phyloP scores from a whole-genome alignment of 2,797 vertebrate genomes.

The Rhinatrema bivittatum region DNA sequence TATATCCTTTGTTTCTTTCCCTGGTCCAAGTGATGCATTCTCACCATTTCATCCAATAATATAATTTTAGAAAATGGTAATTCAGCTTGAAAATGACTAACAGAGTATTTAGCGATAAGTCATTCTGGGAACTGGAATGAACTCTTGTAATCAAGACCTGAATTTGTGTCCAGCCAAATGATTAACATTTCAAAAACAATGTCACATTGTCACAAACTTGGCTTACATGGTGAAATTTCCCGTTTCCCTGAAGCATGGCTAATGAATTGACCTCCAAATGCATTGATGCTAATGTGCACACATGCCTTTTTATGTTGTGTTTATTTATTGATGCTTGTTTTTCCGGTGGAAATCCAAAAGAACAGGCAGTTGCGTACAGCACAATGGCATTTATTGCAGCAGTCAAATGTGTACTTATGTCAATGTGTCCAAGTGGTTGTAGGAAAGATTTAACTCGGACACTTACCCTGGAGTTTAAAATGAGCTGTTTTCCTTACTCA shows the following conservation, averaged over 20 bases:
- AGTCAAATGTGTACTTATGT: background rate
- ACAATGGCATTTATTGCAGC: background rate
- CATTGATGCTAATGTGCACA: background rate
- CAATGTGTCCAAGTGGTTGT: no score
- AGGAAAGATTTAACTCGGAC: constrained; percentile 8
- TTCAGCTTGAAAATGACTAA: constrained; percentile 16
- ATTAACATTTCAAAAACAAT: constrained; percentile 15
- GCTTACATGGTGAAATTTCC: background rate
- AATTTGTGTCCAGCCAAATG: constrained; percentile 22
- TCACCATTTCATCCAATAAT: constrained; percentile 11
- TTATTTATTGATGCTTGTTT: constrained; percentile 1
- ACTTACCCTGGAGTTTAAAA: background rate
- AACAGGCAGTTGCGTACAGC: background rate
- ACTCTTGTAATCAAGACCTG: constrained; percentile 22
- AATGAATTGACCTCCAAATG: constrained; percentile 1
- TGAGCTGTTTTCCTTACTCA: background rate
- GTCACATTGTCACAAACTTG: constrained; percentile 4
- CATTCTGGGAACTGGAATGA: constrained; percentile 19
- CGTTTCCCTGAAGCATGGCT: constrained; percentile 9
- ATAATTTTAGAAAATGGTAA: constrained; percentile 6
- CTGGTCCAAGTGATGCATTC: constrained; percentile 14
- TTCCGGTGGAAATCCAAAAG: background rate
- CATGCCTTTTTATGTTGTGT: constrained; percentile 6
- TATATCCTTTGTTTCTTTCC: constrained; percentile 4
- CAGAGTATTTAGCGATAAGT: background rate